Evolutionary conservation across 2,797 vertebrate genomes (phyloP), one percentile per base, ranked within the genome.

Genomic region (Alosa sapidissima): DNA sequence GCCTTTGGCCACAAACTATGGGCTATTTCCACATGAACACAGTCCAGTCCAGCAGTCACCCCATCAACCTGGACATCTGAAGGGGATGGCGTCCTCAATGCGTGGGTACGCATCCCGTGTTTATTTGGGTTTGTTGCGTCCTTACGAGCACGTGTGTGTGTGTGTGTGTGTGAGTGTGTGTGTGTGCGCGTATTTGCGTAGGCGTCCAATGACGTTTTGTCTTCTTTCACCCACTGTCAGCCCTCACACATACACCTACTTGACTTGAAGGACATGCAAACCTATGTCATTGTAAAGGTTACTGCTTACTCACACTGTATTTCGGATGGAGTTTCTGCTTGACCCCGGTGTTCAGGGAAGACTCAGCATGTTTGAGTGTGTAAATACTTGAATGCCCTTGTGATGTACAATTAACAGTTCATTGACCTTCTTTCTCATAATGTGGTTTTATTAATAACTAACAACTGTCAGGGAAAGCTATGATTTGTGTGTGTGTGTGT

Each of bases 381-480:
- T 93, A 90, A 88, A 92, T 93, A 91, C 83, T 75, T 2, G 83
- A 48, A 58, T 84, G 65, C 84, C 81, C 24, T 36, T 62, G 84
- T 86, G 82, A 88, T 62, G 28, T 86, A 84, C 45, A n/a, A 84
- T 13, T 84, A 72, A 68, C 84, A 82, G 84, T 62, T 82, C 60
- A 54, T 87, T 81, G 41, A 84, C 86, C 84, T 47, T 81, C 60
- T 84, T 85, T 81, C 28, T 47, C 41, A 78, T 47, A 72, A 85
- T 84, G 87, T 87, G 41, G 72, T 83, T 16, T 48, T 65, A 41
- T 86, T 28, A 1, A 28, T 82, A 75, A 78, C 41, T 78, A 78
- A 78, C 72, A 78, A 78, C 41, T 78, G 72, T 47, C 72, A 78
- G 72, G 72, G 72, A 78, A 36, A 36, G 72, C 16, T 47, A 7